A percentile compares a stretch with the other conserved stretches of the same genome.
phyloP scores from a whole-genome alignment of 37 sponge, comb jelly and placozoan species.

The Aplysina aerophoba region DNA sequence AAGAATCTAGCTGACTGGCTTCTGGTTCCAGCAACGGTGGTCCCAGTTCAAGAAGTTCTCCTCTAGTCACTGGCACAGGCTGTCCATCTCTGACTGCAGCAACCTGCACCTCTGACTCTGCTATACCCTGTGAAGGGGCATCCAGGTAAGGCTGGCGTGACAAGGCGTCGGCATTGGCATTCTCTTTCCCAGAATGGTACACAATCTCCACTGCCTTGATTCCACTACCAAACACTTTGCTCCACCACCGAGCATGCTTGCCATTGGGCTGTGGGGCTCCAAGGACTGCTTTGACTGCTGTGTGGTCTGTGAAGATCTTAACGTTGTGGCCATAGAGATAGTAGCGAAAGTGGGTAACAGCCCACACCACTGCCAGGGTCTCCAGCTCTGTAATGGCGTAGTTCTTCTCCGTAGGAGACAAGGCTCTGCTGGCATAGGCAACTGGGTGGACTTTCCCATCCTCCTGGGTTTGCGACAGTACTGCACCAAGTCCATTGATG shows the following conservation, averaged over 20 bases:
- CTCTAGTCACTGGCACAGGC: background rate
- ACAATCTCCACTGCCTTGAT: conserved; percentile 11
- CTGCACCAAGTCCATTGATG: conserved; percentile 26
- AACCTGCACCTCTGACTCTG: background rate
- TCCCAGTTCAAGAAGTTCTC: conserved; percentile 20
- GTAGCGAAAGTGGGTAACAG: conserved; percentile 25
- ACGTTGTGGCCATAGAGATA: conserved; percentile 42
- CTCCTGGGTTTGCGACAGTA: conserved; percentile 27
- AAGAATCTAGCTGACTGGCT: background rate
- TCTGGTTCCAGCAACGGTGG: conserved; percentile 14
- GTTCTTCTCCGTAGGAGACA: conserved; percentile 35
- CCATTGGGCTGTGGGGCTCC: conserved; percentile 23
- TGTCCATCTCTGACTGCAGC: background rate
- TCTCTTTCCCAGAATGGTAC: background rate
- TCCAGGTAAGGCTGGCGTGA: conserved; percentile 8
- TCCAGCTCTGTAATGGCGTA: conserved; percentile 39
- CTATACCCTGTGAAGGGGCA: background rate
- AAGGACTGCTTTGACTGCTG: conserved; percentile 44
- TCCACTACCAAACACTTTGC: conserved; percentile 29
- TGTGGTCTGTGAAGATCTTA: conserved; percentile 36
- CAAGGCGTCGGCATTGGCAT: conserved; percentile 33
- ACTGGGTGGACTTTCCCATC: conserved; percentile 21
- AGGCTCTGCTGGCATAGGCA: conserved; percentile 33
- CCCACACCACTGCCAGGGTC: conserved; percentile 48
- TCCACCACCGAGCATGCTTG: conserved; percentile 49